Evolutionary conservation across 2,888 invertebrate genomes (phyloP).

Genomic region (Agriopis aurantiaria): DNA sequence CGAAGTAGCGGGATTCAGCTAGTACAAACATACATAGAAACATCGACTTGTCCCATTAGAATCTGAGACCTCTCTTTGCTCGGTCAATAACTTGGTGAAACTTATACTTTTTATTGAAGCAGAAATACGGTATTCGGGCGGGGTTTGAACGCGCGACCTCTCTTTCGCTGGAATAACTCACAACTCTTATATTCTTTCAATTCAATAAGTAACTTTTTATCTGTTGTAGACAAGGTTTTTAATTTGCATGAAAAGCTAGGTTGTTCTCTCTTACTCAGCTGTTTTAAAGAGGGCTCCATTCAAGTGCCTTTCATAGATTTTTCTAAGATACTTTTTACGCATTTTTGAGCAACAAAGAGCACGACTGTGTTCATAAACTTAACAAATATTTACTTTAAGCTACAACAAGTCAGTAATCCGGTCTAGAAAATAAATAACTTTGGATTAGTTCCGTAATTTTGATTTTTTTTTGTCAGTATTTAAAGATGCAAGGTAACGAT

Average conservation of each 20-base stretch:
- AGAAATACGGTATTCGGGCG: not conserved
- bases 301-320: not conserved
- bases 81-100: not conserved
- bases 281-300: not conserved
- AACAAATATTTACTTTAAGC: too few species aligned
- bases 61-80: too few species aligned
- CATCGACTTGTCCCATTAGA: too few species aligned
- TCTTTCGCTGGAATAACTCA: constrained; percentile 4
- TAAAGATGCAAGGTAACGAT: too few species aligned
- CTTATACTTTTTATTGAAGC: not conserved
- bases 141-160: not conserved
- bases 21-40: too few species aligned
- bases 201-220: not conserved
- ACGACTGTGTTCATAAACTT: too few species aligned
- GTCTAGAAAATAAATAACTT: too few species aligned
- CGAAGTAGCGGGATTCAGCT: too few species aligned
- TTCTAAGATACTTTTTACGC: not conserved
- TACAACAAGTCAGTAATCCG: too few species aligned
- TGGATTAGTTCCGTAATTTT: too few species aligned
- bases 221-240: not conserved
- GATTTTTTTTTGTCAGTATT: too few species aligned
- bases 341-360: too few species aligned
- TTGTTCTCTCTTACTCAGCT: not conserved
- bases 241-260: not conserved
- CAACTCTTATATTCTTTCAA: not conserved